Percentiles rank a stretch among this genome's conserved stretches.
Conservation (phyloP, 2,797 vertebrate genomes). For the Coreius guichenoti region DNA sequence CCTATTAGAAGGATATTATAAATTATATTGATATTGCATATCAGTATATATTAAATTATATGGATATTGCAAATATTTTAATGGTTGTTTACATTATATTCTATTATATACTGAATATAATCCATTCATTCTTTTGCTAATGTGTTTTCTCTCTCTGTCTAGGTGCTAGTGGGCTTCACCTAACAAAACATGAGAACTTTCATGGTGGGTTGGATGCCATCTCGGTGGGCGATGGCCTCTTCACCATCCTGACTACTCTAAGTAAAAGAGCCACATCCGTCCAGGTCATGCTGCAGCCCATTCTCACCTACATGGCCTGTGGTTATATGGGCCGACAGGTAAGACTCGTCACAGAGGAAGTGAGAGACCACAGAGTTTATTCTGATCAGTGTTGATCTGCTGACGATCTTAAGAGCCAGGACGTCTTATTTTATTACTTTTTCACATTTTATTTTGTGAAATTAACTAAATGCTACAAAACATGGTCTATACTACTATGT, state of each 20-base stretch:
- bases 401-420: not conserved
- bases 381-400: too few relatives aligned
- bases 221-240: slow-evolving; percentile 97
- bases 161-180: slow-evolving; percentile 98
- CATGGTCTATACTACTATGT: not conserved
- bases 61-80: not conserved
- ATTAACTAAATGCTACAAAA: not conserved
- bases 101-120: not conserved
- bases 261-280: slow-evolving; percentile 97
- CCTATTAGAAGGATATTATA: not conserved
- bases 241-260: slow-evolving; percentile 96
- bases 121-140: not conserved
- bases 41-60: too few relatives aligned
- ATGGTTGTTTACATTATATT: not conserved
- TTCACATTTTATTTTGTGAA: not conserved
- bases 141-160: slow-evolving; percentile 21
- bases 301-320: slow-evolving; percentile 99
- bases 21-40: too few relatives aligned
- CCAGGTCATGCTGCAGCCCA: slow-evolving; percentile 98
- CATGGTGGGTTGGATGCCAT: slow-evolving; percentile 97
- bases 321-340: slow-evolving; percentile 99
- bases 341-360: slow-evolving; percentile 53
- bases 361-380: not conserved
- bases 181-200: slow-evolving; percentile 98
- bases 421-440: not conserved